Conservation (phyloP, 2,888 invertebrate species). For the Glyphotaelius pellucidus region DNA sequence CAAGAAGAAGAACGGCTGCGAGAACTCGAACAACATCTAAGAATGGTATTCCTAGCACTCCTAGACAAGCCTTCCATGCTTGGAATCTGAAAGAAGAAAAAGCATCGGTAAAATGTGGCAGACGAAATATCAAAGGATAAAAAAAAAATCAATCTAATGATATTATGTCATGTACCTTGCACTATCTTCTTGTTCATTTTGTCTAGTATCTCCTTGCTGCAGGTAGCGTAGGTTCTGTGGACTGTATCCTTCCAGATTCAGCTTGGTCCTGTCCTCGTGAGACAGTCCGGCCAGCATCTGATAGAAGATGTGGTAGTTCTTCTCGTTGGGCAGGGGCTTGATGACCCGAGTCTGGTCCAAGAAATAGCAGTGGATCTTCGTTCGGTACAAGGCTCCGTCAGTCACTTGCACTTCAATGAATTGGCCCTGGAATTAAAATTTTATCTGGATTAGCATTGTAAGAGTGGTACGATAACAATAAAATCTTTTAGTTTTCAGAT, state of each 20-base stretch:
- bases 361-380: conserved; percentile 97
- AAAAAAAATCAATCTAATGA: background rate
- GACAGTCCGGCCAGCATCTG: conserved; percentile 95
- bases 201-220: conserved; percentile 84
- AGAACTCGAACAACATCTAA: conserved; percentile 94
- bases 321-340: conserved; percentile 89
- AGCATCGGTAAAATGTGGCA: background rate
- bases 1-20: conserved; percentile 92
- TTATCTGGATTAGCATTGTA: background rate
- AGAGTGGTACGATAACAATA: background rate
- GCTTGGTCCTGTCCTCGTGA: conserved; percentile 89
- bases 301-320: conserved; percentile 98
- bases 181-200: conserved; percentile 85
- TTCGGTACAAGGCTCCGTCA: conserved; percentile 94
- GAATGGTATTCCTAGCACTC: conserved; percentile 95
- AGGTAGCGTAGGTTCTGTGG: conserved; percentile 90
- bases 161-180: conserved; percentile 70
- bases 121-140: background rate
- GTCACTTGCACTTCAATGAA: conserved; percentile 98
- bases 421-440: conserved; percentile 83
- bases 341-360: conserved; percentile 96
- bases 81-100: conserved; percentile 80
- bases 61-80: conserved; percentile 94
- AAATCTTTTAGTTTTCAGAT: background rate
- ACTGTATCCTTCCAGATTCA: conserved; percentile 92